Evolutionary conservation across 2,888 invertebrate species (phyloP).

Genomic region (Ormyrus thymus): DNA sequence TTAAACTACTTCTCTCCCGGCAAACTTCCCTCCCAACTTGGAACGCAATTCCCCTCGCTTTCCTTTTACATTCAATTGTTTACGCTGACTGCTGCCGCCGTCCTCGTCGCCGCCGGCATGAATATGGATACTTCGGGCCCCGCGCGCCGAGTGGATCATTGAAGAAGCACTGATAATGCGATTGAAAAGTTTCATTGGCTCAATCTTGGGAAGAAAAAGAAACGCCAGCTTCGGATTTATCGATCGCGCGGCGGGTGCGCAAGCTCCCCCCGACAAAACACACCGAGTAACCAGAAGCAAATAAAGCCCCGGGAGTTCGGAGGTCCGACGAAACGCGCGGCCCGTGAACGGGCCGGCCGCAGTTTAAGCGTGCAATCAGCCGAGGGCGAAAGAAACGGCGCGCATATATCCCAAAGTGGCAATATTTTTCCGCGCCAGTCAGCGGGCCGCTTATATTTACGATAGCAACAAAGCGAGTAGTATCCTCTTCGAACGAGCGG

Average conservation of each 20-base stretch:
- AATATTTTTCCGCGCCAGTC: conserved; percentile 37
- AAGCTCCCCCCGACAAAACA: not conserved
- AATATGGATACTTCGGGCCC: not conserved
- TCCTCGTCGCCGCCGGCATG: too few species aligned
- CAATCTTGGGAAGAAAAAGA: too few species aligned
- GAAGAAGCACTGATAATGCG: too few species aligned
- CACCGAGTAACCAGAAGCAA: not conserved
- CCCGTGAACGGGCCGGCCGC: not conserved
- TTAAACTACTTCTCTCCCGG: conserved; percentile 5
- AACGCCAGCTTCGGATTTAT: not conserved
- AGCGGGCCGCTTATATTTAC: conserved; percentile 36
- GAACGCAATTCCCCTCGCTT: not conserved
- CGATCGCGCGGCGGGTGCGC: not conserved
- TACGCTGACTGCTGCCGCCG: not conserved
- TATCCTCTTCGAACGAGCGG: conserved; percentile 31
- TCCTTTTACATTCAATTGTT: conserved; percentile 19
- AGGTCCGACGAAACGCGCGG: not conserved
- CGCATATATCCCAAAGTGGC: conserved; percentile 17
- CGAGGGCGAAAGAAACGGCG: not conserved
- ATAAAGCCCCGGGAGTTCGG: not conserved
- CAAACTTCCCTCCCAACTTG: conserved; percentile 7
- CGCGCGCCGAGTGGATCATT: too few species aligned
- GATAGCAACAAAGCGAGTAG: conserved; percentile 31
- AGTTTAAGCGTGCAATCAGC: not conserved
- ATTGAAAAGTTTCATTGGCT: too few species aligned